Evolutionary conservation across 2,888 invertebrate species (phyloP), one percentile per base, ranked within the genome.

Genomic region (Ptychoptera contaminata): DNA sequence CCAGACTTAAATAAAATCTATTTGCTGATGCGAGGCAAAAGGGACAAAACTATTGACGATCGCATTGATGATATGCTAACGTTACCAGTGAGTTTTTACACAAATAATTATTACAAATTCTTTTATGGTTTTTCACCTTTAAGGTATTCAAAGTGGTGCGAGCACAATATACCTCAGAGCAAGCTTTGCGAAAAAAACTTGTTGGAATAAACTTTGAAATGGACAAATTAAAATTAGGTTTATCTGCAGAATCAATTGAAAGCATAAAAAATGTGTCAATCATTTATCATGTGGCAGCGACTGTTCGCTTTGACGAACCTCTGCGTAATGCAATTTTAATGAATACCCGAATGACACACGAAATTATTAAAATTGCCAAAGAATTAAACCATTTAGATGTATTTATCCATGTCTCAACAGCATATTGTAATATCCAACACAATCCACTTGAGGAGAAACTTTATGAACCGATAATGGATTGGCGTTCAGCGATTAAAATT

Each of bases 351-450:
- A n/a, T 16, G 3, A 39, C 38, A n/a, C 11, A 10, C 4, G 38
- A 39, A 39, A 16, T 16, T 3, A 8, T 39, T 4, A 29, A 29
- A 29, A n/a, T 39, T 6, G 38, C 38, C 2, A 8, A 29, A 29
- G n/a, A 23, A 7, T 39, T 39, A 12, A 23, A 39, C 3, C 16
- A 39, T n/a, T 2, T 39, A 8, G 16, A 39, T n/a, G 23, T 39
- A 6, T 60, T 82, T 8, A 66, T 84, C 2, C 84, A 88, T 59
- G 77, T 86, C 0, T 86, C 85, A 0, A 84, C 87, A 0, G 79
- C 84, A 0, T 88, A 83, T 59, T 75, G 81, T 2, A 84, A 88
- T 57, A 77, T 79, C 3, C 79, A 85, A 53, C 68, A 74, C 34
- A 67, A 72, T 6, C 68, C 70, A 0, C 76, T 86, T 0, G 77